A percentile compares a stretch with the other conserved stretches of the same genome.
Evolutionary conservation across 2,113 vertebrate species (phyloP).

Genomic region (Ictalurus furcatus): DNA sequence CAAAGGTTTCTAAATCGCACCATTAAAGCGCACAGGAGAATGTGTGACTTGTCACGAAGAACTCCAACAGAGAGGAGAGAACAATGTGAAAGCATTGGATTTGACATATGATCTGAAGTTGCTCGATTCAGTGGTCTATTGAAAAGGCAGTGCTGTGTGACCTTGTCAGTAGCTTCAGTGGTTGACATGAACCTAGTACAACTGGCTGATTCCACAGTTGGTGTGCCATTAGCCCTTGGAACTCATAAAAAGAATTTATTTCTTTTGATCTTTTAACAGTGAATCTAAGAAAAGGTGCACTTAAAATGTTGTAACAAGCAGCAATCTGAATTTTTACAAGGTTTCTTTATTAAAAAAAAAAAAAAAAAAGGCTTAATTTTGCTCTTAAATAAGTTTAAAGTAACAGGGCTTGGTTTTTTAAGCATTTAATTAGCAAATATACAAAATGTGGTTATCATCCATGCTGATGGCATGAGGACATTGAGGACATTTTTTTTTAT

Average conservation of each 20-base stretch:
- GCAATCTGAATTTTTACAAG: neutral
- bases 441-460: neutral
- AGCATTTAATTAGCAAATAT: neutral
- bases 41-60: neutral
- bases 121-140: neutral
- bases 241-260: neutral
- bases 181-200: neutral
- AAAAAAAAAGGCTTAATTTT: neutral
- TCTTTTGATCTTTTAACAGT: neutral
- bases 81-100: neutral
- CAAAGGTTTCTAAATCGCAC: neutral
- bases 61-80: neutral
- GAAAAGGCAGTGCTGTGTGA: constrained; percentile 1
- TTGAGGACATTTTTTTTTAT: neutral
- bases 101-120: constrained; percentile 19
- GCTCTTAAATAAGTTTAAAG: neutral
- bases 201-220: neutral
- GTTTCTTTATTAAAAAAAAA: neutral
- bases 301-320: neutral
- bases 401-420: neutral
- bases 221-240: neutral
- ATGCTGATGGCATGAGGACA: neutral
- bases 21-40: neutral
- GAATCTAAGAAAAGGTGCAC: neutral
- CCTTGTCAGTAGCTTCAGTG: constrained; percentile 10